Evolutionary conservation across 30 jellyfish, hydroid and myxozoan species (phyloP).

Genomic region (Rhopilema esculentum): DNA sequence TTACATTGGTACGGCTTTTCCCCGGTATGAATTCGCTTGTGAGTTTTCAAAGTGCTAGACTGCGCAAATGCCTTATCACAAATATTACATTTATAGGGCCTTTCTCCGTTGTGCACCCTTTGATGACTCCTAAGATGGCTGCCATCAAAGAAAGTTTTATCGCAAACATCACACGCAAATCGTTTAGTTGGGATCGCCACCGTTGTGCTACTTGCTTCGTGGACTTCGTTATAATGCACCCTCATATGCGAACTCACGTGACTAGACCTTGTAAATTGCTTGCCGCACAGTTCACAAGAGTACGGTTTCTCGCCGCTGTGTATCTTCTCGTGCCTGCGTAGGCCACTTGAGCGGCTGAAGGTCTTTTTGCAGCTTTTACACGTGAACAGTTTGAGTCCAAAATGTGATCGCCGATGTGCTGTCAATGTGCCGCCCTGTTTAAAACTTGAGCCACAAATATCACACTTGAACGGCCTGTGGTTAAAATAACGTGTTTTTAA

Average conservation of each 20-base stretch:
- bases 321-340: constrained; percentile 23
- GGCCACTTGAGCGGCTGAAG: constrained; percentile 36
- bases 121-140: constrained; percentile 13
- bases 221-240: constrained; percentile 5
- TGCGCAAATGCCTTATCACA: constrained; percentile 32
- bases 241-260: constrained; percentile 23
- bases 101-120: constrained; percentile 38
- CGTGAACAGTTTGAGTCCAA: constrained; percentile 35
- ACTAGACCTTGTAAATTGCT: constrained; percentile 19
- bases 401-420: constrained; percentile 39
- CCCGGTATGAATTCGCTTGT: constrained; percentile 27
- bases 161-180: constrained; percentile 34
- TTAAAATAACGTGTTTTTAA: background rate
- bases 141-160: constrained; percentile 6
- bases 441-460: constrained; percentile 17
- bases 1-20: constrained; percentile 24
- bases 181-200: background rate
- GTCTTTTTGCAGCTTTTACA: constrained; percentile 37
- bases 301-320: constrained; percentile 50
- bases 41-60: constrained; percentile 5
- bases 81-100: constrained; percentile 25
- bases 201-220: background rate
- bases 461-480: constrained; percentile 18
- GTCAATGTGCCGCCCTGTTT: constrained; percentile 30
- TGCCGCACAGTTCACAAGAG: constrained; percentile 53